Evolutionary conservation across 2,888 invertebrate genomes (phyloP).

Genomic region (Pecten maximus): DNA sequence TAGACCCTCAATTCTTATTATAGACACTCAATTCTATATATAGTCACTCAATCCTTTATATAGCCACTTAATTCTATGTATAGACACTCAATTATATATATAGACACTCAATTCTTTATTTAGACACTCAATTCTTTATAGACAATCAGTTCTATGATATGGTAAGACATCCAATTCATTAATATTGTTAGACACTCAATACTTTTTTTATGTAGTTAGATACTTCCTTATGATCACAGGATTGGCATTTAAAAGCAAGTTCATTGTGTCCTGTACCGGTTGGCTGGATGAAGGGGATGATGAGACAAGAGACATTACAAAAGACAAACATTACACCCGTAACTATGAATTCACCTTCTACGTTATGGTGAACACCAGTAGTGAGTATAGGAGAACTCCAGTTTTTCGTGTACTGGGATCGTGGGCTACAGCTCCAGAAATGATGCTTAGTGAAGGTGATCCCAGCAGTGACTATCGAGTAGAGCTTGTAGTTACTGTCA

Average conservation of each 20-base stretch:
- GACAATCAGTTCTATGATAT: no score
- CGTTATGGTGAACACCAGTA: conserved; percentile 42
- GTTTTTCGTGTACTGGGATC: conserved; percentile 52
- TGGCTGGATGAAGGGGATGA: conserved; percentile 56
- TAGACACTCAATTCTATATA: no score
- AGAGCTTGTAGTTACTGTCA: conserved; percentile 49
- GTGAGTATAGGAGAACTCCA: conserved; percentile 40
- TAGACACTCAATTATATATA: no score
- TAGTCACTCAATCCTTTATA: no score
- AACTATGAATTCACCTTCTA: conserved; percentile 50
- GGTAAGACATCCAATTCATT: no score
- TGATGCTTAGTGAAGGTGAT: conserved; percentile 48
- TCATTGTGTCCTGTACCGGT: conserved; percentile 51
- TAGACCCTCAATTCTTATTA: no score
- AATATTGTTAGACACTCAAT: no score
- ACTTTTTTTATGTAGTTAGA: no score
- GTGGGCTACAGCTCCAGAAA: conserved; percentile 47
- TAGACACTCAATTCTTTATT: no score
- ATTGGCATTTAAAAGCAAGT: conserved; percentile 49
- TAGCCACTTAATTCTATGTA: no score
- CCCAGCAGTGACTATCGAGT: conserved; percentile 44
- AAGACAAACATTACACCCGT: conserved; percentile 39
- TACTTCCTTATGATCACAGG: conserved; percentile 42
- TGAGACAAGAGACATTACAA: neutral
- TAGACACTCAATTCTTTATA: no score